These are phyloP conservation scores for Tigriopus japonicus DNA, from an alignment of 1,140 invertebrate genomes.

Conservation along the genomic window DNA sequence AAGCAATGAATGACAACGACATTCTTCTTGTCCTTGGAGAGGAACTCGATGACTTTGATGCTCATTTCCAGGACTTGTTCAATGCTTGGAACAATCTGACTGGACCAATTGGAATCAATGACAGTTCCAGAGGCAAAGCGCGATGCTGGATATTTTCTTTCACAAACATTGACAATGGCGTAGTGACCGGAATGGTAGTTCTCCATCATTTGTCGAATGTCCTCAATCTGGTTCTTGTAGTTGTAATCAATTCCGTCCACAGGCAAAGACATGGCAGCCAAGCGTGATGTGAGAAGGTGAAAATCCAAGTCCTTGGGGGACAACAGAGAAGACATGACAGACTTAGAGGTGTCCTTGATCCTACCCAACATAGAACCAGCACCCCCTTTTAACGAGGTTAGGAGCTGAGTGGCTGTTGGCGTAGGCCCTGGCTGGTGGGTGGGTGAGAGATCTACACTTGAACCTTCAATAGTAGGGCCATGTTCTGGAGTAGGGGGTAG, in stretches of 20 bases:
- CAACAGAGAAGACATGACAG: background rate
- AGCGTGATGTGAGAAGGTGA: background rate
- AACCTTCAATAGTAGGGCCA: too few species aligned
- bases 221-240: slow-evolving; percentile 11
- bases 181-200: slow-evolving; percentile 4
- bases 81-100: background rate
- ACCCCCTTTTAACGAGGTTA: background rate
- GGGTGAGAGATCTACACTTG: too few species aligned
- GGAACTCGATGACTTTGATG: background rate
- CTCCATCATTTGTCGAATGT: slow-evolving; percentile 10
- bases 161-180: background rate
- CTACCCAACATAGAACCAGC: background rate
- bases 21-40: slow-evolving; percentile 1
- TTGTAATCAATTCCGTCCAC: background rate
- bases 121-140: background rate
- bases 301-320: background rate
- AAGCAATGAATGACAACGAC: slow-evolving; percentile 11
- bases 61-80: background rate
- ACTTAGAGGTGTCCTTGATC: background rate
- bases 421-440: too few species aligned
- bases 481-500: too few species aligned
- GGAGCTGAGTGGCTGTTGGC: too few species aligned
- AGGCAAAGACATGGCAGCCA: slow-evolving; percentile 12
- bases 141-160: background rate
- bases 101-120: background rate